Evolutionary conservation across 2,797 vertebrate genomes (phyloP), one percentile per base, ranked within the genome.

Genomic region (Pangasius djambal): DNA sequence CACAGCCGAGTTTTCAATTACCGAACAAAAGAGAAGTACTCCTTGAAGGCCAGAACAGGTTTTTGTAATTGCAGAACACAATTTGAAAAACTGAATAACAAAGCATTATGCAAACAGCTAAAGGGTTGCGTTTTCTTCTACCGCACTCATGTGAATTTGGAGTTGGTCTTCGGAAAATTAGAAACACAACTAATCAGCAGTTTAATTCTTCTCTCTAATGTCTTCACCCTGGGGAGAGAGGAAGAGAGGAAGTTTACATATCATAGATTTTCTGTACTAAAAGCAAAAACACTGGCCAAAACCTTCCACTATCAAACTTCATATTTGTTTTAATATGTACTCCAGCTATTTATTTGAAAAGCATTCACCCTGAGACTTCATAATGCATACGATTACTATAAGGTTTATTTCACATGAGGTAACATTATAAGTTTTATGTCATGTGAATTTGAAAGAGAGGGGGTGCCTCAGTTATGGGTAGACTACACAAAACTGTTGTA

Each of bases 121-220:
- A 74, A 90, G 10, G 59, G 83, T 52, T 28, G 52, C 48, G 4
- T 83, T 6, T 59, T 83, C 87, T 85, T 65, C 34, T 44, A 85
- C 61, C 88, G 48, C 16, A 63, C 86, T 72, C 20, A 9, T 52
- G 88, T 65, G 79, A 89, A 50, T 86, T 88, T 83, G 65, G 70
- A 88, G 86, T 81, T 34, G 75, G 87, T 82, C 78, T 89, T 87
- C 0, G 67, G 74, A 88, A 89, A 82, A 88, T 91, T 88, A 88
- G 85, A 91, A 78, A 74, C 50, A 67, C 59, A 88, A 75, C 79
- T 69, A 89, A 90, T 88, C 57, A 90, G 70, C 57, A 34, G n/a
- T 86, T 79, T 61, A 52, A 81, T 85, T 86, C n/a, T 67, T 13
- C 63, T 50, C 79, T 88, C 50, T 77, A 65, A 89, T 83, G 48